Base-by-base conservation (phyloP, 2,888 invertebrate genomes). In the Acronicta psi region DNA sequence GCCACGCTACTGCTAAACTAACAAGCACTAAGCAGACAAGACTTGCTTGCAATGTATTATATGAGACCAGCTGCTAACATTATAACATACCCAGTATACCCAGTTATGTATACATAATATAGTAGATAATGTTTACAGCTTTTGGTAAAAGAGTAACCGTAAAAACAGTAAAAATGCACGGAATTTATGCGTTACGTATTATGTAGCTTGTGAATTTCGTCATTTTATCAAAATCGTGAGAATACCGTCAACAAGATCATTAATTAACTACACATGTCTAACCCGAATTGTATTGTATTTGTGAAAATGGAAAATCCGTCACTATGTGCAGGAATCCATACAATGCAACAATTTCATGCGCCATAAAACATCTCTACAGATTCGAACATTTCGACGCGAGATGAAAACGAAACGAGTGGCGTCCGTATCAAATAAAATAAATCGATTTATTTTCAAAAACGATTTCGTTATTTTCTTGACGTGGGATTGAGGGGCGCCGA, bases 331-430 rank as follows among this genome's bases (percentile, higher is more conserved):
- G 77, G 84, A 82, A 84, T 85, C 80, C 75, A 82, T 82, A 91
- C 88, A 91, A 91, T 88, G 82, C 84, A 83, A 81, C 92, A 88
- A 94, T 94, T 93, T 93, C 91, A 94, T 91, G 94, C 88, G 85
- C 87, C 93, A 94, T 94, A 93, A 93, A 92, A 90, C 86, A 91
- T 84, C 82, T 79, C 80, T 80, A 83, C 82, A 80, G 83, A 80
- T 84, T 89, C 84, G 79, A 86, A 86, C 86, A 85, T 55, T 84
- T 82, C 82, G 81, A 86, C 82, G 75, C 80, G 82, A 87, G 85
- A 85, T 83, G 82, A 82, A 86, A 87, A 85, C 84, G 84, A 84
- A 87, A 83, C 85, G 83, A 82, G 73, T 86, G 91, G 90, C 89
- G 85, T 83, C 87, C 92, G 89, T 87, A 85, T 85, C 91, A 92